Percentiles rank a stretch among this genome's conserved stretches.
Evolutionary conservation across 2,888 invertebrate genomes (phyloP).

Genomic region (Fissipunctia ypsillon): DNA sequence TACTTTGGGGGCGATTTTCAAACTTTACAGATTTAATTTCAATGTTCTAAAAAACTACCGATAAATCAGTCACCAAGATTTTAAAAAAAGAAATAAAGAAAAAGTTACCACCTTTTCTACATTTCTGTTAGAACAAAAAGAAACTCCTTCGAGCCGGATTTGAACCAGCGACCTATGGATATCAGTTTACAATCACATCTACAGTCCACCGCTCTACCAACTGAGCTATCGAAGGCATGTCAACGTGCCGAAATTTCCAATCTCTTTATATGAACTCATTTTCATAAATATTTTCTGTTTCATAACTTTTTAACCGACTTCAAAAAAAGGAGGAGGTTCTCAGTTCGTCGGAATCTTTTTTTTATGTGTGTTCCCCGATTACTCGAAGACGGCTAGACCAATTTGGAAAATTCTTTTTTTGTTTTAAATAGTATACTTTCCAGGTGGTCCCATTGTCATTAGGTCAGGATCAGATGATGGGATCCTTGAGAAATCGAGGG

Average conservation of each 20-base stretch:
- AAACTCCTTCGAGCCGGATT: constrained; percentile 92
- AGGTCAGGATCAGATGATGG: too few relatives aligned
- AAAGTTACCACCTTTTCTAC: not conserved
- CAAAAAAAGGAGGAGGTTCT: too few relatives aligned
- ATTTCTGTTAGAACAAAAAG: constrained; percentile 51
- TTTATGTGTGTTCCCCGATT: too few relatives aligned
- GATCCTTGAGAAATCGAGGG: too few relatives aligned
- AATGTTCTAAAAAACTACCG: not conserved
- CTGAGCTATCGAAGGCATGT: constrained; percentile 87
- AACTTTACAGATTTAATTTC: not conserved
- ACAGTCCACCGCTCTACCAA: constrained; percentile 90
- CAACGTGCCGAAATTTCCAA: not conserved
- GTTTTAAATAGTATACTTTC: too few relatives aligned
- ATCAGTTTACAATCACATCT: constrained; percentile 66
- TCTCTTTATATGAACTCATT: not conserved
- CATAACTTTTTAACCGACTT: too few relatives aligned
- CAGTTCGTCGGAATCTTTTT: too few relatives aligned
- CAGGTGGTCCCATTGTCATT: too few relatives aligned
- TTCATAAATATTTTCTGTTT: not conserved
- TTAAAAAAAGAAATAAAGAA: not conserved
- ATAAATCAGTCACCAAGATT: not conserved
- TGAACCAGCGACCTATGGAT: constrained; percentile 93
- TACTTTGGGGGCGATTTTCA: not conserved
- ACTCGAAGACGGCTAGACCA: too few relatives aligned
- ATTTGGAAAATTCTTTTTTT: too few relatives aligned